phyloP scores from a whole-genome alignment of 2,888 invertebrate species.

The Trilocha varians region DNA sequence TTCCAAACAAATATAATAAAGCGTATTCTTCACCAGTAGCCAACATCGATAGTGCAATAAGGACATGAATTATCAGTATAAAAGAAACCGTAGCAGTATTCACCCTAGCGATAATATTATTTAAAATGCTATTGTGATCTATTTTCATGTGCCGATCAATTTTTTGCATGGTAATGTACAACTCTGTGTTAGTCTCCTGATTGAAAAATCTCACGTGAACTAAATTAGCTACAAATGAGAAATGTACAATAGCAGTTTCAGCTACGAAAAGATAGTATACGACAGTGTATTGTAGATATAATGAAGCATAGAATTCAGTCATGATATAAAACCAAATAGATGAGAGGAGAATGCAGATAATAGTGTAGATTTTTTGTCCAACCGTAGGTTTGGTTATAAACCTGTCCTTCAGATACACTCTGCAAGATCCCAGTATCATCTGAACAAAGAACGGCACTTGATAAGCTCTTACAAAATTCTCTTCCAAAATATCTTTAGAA shows the following conservation, averaged over 20 bases:
- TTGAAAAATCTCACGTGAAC: constrained; percentile 39
- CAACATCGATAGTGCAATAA: constrained; percentile 6
- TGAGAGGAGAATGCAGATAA: constrained; percentile 18
- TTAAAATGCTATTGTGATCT: constrained; percentile 24
- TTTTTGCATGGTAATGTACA: constrained; percentile 38
- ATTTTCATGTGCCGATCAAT: constrained; percentile 40
- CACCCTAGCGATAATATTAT: constrained; percentile 16
- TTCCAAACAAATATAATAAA: constrained; percentile 11
- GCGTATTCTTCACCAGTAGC: constrained; percentile 7
- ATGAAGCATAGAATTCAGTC: constrained; percentile 9
- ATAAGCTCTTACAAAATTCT: constrained; percentile 29
- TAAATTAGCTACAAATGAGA: constrained; percentile 21
- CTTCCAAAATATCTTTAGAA: constrained; percentile 38
- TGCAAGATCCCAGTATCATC: constrained; percentile 30
- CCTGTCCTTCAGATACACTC: constrained; percentile 32
- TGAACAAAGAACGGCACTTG: constrained; percentile 26
- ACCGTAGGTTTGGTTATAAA: constrained; percentile 33
- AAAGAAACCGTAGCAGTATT: constrained; percentile 18
- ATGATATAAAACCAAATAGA: constrained; percentile 11
- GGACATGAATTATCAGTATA: constrained; percentile 10
- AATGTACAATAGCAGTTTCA: constrained; percentile 16
- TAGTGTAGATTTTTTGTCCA: constrained; percentile 33
- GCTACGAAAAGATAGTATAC: constrained; percentile 16
- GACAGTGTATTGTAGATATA: constrained; percentile 10
- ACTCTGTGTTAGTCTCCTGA: constrained; percentile 27